phyloP scores from a whole-genome alignment of 2,797 vertebrate species.

The Takifugu ocellatus region DNA sequence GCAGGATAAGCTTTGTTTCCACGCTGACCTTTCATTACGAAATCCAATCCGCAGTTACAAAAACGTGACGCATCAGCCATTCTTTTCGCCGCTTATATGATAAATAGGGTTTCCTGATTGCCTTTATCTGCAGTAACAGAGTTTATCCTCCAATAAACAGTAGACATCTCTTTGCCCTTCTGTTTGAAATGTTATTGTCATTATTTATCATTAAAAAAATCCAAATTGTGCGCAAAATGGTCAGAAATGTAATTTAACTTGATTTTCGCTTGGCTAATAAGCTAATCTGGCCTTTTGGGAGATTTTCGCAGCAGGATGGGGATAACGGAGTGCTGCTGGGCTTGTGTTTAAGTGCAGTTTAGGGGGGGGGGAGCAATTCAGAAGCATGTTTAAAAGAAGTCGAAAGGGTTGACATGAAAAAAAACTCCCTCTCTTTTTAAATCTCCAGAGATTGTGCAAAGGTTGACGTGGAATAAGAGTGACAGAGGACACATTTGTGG shows the following conservation, averaged over 20 bases:
- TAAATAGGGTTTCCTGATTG: too few species aligned
- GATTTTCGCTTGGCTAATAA: not conserved
- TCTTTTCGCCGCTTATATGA: not conserved
- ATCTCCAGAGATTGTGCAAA: constrained; percentile 40
- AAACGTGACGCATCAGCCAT: not conserved
- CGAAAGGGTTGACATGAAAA: constrained; percentile 40
- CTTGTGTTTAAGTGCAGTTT: constrained; percentile 15
- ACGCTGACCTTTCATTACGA: constrained; percentile 34
- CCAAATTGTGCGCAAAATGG: not conserved
- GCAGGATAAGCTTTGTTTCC: constrained; percentile 45
- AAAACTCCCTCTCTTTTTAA: constrained; percentile 22
- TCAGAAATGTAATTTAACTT: not conserved
- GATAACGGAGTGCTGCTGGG: constrained; percentile 8
- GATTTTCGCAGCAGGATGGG: not conserved
- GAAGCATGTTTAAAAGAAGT: constrained; percentile 38
- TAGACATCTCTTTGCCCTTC: too few species aligned
- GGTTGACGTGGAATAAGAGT: constrained; percentile 31
- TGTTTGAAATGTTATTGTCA: too few species aligned
- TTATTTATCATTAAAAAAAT: too few species aligned
- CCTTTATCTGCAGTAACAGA: too few species aligned
- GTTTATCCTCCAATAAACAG: too few species aligned
- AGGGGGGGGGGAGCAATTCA: constrained; percentile 32
- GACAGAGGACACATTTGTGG: constrained; percentile 30
- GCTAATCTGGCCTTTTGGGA: constrained; percentile 9
- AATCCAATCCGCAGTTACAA: constrained; percentile 17